Evolutionary conservation across 2,113 vertebrate genomes (phyloP).

Genomic region (Rallus limicola): DNA sequence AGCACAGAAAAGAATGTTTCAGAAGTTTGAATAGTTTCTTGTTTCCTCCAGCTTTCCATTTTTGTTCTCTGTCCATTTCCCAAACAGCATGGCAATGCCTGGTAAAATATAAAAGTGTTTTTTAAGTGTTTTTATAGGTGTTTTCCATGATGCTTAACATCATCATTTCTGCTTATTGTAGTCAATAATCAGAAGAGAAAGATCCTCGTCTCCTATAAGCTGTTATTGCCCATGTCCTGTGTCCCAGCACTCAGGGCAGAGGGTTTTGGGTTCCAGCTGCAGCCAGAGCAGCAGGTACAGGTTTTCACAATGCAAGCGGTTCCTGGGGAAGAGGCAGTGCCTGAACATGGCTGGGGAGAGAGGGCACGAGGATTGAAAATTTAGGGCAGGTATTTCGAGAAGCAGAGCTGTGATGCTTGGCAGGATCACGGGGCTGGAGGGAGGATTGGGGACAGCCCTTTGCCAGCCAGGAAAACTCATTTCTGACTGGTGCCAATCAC

Average conservation of each 20-base stretch:
- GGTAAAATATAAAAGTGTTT: neutral
- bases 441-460: neutral
- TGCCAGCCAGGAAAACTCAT: neutral
- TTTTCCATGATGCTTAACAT: neutral
- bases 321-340: neutral
- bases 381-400: neutral
- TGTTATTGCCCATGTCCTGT: neutral
- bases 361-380: neutral
- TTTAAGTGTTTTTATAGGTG: neutral
- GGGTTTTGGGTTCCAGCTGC: neutral
- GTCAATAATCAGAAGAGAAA: neutral
- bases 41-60: neutral
- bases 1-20: neutral
- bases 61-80: neutral
- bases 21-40: neutral
- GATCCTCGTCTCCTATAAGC: accelerated
- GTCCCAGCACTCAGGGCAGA: neutral
- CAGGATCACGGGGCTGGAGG: neutral
- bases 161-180: too few relatives aligned
- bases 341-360: neutral
- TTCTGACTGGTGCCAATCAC: neutral
- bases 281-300: neutral
- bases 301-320: accelerated
- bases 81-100: neutral
- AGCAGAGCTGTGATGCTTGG: neutral